These are phyloP conservation scores for Cephalophus harveyi DNA, from an alignment of 2,113 vertebrate species.

Conservation along the genomic window DNA sequence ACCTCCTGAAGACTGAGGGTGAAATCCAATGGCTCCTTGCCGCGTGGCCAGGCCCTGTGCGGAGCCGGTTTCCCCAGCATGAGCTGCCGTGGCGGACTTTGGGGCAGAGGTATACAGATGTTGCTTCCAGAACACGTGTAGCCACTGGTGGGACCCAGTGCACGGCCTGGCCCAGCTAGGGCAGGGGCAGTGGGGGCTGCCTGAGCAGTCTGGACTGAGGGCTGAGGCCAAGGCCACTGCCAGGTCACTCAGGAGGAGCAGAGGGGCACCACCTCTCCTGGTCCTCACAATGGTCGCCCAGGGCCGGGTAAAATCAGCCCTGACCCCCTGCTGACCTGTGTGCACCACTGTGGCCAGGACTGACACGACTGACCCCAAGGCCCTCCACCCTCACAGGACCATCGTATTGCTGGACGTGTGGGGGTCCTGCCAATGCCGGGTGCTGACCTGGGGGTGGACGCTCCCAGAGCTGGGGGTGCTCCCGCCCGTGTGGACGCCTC, in stretches of 20 bases:
- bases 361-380: neutral
- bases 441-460: neutral
- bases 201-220: neutral
- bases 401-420: neutral
- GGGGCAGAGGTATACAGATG: neutral
- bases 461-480: neutral
- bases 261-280: neutral
- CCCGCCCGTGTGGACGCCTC: neutral
- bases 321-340: neutral
- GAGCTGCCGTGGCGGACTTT: neutral
- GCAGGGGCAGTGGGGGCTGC: neutral
- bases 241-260: neutral
- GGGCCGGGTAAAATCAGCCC: neutral
- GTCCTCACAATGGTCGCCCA: neutral
- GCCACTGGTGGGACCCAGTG: neutral
- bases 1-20: neutral
- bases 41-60: rapidly evolving
- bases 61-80: neutral
- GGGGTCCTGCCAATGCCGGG: rapidly evolving
- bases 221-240: neutral
- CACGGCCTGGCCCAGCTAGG: neutral
- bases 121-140: neutral
- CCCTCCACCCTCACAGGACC: neutral
- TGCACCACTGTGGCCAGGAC: neutral
- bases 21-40: neutral